A percentile compares a stretch with the other conserved stretches of the same genome.
Evolutionary conservation across 1,140 invertebrate species (phyloP).

Genomic region (Ctenoplectra terminalis): DNA sequence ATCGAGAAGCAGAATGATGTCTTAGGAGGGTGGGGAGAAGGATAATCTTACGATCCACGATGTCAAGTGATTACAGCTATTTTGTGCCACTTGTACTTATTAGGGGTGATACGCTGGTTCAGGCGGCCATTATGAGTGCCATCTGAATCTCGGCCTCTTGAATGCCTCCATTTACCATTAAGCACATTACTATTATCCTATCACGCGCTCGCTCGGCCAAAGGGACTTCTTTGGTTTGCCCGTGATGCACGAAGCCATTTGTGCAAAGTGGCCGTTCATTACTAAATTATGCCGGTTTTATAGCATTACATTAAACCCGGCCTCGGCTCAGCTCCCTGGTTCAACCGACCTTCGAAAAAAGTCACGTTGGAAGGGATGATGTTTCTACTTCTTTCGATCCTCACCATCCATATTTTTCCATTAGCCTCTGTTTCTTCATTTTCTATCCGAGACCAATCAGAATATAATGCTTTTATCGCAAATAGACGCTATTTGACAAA

Average conservation of each 20-base stretch:
- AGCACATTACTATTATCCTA: conserved; percentile 84
- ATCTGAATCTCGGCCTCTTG: conserved; percentile 82
- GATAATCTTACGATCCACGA: conserved; percentile 79
- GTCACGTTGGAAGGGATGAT: conserved; percentile 37
- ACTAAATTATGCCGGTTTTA: conserved; percentile 82
- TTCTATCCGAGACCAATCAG: not conserved
- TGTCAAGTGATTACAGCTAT: conserved; percentile 82
- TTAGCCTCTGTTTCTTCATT: conserved; percentile 25
- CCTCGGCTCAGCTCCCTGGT: conserved; percentile 53
- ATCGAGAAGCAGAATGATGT: conserved; percentile 47
- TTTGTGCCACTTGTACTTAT: conserved; percentile 84
- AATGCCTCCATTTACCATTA: conserved; percentile 83
- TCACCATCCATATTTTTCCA: conserved; percentile 42
- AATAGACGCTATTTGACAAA: too few species aligned
- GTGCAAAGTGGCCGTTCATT: conserved; percentile 83
- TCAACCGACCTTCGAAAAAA: conserved; percentile 71
- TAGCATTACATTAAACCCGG: conserved; percentile 77
- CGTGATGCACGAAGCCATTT: conserved; percentile 81
- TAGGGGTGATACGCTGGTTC: conserved; percentile 80
- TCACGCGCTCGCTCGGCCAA: conserved; percentile 76
- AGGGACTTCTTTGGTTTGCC: conserved; percentile 79
- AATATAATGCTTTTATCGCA: not conserved
- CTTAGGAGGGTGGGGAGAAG: conserved; percentile 60
- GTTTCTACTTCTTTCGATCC: conserved; percentile 5
- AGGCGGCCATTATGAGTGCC: conserved; percentile 81